Evolutionary conservation across 2,797 vertebrate genomes (phyloP).

Genomic region (Siniperca scherzeri): DNA sequence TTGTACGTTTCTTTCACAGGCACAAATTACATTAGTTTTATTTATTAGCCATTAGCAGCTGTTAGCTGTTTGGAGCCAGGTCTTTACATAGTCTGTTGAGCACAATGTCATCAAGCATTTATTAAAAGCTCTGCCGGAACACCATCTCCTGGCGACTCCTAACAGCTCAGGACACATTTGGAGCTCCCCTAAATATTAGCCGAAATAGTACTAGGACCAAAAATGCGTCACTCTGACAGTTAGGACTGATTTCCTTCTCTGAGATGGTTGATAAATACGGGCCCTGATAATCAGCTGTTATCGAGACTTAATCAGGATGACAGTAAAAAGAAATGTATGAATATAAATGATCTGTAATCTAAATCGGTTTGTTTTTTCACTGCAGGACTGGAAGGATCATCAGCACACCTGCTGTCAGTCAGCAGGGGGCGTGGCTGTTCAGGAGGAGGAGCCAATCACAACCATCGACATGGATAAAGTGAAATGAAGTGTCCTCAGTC

Average conservation of each 20-base stretch:
- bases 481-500: constrained; percentile 61
- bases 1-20: not conserved
- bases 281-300: not conserved
- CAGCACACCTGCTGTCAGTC: constrained; percentile 94
- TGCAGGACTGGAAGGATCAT: constrained; percentile 98
- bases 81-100: not conserved
- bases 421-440: constrained; percentile 81
- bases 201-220: not conserved
- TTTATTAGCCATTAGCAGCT: not conserved
- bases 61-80: not conserved
- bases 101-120: no score
- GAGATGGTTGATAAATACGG: not conserved
- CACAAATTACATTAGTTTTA: not conserved
- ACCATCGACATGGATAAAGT: constrained; percentile 91
- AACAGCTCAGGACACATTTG: no score
- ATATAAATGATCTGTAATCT: not conserved
- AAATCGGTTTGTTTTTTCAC: not conserved
- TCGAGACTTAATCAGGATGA: not conserved
- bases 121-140: no score
- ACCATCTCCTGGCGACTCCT: no score
- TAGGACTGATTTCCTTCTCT: not conserved
- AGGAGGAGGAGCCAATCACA: constrained; percentile 89
- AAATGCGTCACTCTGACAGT: no score
- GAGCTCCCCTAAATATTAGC: not conserved
- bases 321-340: not conserved